Conservation (phyloP, 1,140 invertebrate species). For the Diachasmimorpha longicaudata region DNA sequence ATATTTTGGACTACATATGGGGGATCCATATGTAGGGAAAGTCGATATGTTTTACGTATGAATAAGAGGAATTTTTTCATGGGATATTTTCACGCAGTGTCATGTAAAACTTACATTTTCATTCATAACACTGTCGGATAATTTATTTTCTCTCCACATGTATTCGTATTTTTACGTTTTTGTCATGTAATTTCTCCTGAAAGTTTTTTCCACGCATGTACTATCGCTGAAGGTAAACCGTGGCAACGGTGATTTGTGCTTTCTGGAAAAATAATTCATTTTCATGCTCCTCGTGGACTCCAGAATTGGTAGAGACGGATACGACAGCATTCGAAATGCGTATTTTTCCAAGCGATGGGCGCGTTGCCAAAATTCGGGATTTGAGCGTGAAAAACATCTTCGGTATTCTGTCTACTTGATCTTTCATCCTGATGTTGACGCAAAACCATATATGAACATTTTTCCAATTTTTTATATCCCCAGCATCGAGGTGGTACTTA, state of each 20-base stretch:
- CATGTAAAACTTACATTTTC: too few relatives aligned
- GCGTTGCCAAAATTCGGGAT: not conserved
- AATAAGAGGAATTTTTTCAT: too few relatives aligned
- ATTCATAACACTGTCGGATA: too few relatives aligned
- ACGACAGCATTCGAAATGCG: not conserved
- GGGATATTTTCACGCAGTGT: too few relatives aligned
- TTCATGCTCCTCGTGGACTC: not conserved
- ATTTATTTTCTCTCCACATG: too few relatives aligned
- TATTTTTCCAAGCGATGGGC: not conserved
- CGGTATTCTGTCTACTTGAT: not conserved
- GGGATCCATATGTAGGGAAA: too few relatives aligned
- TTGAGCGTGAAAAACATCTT: not conserved
- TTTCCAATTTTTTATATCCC: not conserved
- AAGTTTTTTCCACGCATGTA: not conserved
- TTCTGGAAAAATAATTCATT: conserved; percentile 28
- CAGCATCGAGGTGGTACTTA: not conserved
- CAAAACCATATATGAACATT: not conserved
- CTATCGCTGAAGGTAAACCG: conserved; percentile 20
- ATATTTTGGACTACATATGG: too few relatives aligned
- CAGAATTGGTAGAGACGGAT: not conserved
- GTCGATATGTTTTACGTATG: too few relatives aligned
- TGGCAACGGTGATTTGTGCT: conserved; percentile 26
- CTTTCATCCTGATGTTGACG: not conserved
- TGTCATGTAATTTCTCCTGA: not conserved
- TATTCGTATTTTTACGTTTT: not conserved